Base-by-base conservation (phyloP, 2,888 invertebrate species). In the Copidosoma aretas region DNA sequence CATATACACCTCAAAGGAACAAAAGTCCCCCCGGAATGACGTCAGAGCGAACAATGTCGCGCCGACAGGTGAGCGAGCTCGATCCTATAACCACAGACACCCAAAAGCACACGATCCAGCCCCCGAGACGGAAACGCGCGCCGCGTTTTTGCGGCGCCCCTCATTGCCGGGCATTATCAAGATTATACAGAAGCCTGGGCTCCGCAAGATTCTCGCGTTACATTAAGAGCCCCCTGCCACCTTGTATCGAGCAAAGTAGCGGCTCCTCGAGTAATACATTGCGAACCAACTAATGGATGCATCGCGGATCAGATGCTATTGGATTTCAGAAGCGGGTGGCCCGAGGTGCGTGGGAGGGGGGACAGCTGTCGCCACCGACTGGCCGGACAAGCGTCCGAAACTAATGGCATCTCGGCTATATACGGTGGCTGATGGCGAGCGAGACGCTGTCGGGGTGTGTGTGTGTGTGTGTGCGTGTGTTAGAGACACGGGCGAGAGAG, bases 241-340 rank as follows among this genome's bases (percentile, higher is more conserved):
- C 14, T 14, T 10, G 5, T 21, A 5, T 0, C 10, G 2, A 10
- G 10, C 46, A 46, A 21, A 12, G 12, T 4, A 10, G 25, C 43
- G 43, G 10, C 54, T 25, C 14, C 25, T 46, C 12, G 8, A 52
- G 64, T 64, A 61, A 68, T 68, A 61, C 64, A 68, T 71, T 71
- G 67, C 67, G 64, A 32, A 58, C 24, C 41, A 71, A 70, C 67
- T 71, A 71, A 70, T 70, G 70, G 70, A 67, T 71, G 69, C 71
- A 73, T 70, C 75, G 70, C 74, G 70, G 76, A 77, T 77, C 75
- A 76, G 49, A 57, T 64, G 46, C 64, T 57, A 56, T 57, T 53
- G 72, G 73, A 76, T 74, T 74, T 73, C 71, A 67, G 62, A 60
- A 68, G 70, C 67, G 71, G 64, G 71, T 64, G 64, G 65, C 4